phyloP scores from a whole-genome alignment of 1,140 invertebrate species.

The Samia ricini region DNA sequence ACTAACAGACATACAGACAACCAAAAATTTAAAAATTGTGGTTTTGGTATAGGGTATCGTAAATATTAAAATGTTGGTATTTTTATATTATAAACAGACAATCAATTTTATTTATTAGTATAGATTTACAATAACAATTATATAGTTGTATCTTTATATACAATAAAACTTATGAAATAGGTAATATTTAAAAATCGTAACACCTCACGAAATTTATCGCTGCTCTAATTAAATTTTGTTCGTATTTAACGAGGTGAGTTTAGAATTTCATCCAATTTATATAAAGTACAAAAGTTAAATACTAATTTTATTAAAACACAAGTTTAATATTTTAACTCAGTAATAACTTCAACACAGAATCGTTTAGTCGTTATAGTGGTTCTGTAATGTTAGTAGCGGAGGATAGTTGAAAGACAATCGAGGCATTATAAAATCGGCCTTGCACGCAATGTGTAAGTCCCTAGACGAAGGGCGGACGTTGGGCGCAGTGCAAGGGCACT shows the following conservation, averaged over 20 bases:
- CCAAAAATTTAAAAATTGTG: too few species aligned
- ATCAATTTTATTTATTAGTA: too few species aligned
- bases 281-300: too few species aligned
- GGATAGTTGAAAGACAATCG: constrained; percentile 5
- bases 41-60: too few species aligned
- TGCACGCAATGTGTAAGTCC: constrained; percentile 24
- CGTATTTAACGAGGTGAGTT: background rate
- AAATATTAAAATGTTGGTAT: too few species aligned
- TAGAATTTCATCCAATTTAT: background rate
- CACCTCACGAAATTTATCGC: background rate
- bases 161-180: background rate
- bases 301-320: too few species aligned
- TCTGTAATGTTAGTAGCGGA: background rate
- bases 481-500: constrained; percentile 54
- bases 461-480: constrained; percentile 51
- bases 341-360: too few species aligned
- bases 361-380: background rate
- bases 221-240: background rate
- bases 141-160: background rate
- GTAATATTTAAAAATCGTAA: background rate
- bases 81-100: too few species aligned
- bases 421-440: constrained; percentile 13
- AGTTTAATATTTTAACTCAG: too few species aligned
- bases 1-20: too few species aligned
- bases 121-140: background rate